Base-by-base conservation (phyloP, 1,140 invertebrate genomes). In the Drosophila mojavensis region DNA sequence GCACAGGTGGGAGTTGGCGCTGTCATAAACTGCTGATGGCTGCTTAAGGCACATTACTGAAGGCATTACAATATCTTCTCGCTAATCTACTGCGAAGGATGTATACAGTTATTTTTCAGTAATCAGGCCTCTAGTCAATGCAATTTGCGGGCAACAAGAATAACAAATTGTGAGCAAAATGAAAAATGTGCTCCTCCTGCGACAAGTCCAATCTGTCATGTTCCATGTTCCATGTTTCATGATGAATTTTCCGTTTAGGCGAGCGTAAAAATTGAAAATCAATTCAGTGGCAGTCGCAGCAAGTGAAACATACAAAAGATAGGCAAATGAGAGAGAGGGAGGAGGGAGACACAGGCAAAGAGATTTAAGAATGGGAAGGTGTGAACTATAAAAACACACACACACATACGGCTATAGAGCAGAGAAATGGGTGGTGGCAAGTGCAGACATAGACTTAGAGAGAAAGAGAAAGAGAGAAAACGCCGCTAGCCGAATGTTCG, bases 211-310 rank as follows among this genome's bases (percentile, higher is more conserved):
- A 68, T 51, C 58, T 74, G 65, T 67, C 63, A 67, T 54, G 10
- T 65, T 15, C 47, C 56, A 54, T 47, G 11, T 60, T 48, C 48
- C 63, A 64, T 41, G 62, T 53, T 47, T 33, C 51, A 62, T 54
- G 60, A 75, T 65, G 47, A 58, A 83, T 84, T 83, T 83, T 83
- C 81, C 61, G 81, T 84, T 84, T 84, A 80, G 77, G 81, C 77
- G 62, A 83, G 80, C 80, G 62, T 84, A 83, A 83, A 84, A 84
- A 83, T 83, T 79, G 81, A 76, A 83, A 83, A 83, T 83, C 80
- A 83, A 83, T 83, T 79, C 60, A 28, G 24, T 47, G 56, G 28
- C 65, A 71, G 59, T 39, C 69, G 58, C 53, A 82, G 76, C 75
- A 64, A 79, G 65, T 61, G 54, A 82, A 81, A 78, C 62, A 36